Evolutionary conservation across 2,113 vertebrate species (phyloP).

Genomic region (Daphoenositta chrysoptera): DNA sequence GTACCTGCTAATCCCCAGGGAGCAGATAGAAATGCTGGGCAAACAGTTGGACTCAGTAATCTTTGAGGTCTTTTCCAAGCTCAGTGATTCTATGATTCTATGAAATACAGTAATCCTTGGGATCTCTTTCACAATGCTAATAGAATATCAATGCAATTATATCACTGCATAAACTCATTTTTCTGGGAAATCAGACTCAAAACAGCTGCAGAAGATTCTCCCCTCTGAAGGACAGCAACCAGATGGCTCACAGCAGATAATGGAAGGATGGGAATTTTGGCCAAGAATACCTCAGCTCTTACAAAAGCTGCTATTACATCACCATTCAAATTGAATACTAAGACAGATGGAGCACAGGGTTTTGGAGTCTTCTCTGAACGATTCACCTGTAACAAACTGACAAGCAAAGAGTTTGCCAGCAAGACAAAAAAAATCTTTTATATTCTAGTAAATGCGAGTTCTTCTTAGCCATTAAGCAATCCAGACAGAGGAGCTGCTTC

Average conservation of each 20-base stretch:
- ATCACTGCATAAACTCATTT: background rate
- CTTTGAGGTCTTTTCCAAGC: background rate
- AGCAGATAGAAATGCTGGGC: background rate
- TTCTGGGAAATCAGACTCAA: background rate
- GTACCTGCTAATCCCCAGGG: background rate
- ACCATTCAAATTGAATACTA: background rate
- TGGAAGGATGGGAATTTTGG: background rate
- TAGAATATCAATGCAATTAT: background rate
- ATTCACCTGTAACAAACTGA: background rate
- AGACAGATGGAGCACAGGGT: background rate
- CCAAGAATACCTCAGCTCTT: background rate
- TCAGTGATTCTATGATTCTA: background rate
- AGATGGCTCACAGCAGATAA: slow-evolving; percentile 6
- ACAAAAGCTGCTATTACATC: background rate
- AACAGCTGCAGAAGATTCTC: background rate
- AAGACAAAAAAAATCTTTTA: background rate
- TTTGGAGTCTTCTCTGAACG: background rate
- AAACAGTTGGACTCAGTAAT: background rate
- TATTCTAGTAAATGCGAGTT: background rate
- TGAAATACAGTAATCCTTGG: background rate
- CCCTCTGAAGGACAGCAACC: background rate
- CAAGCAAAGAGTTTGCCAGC: background rate
- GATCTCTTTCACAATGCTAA: background rate
- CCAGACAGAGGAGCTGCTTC: background rate
- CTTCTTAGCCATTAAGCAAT: background rate